Conservation (phyloP, 2,797 vertebrate genomes). For the Myripristis jacobus region DNA sequence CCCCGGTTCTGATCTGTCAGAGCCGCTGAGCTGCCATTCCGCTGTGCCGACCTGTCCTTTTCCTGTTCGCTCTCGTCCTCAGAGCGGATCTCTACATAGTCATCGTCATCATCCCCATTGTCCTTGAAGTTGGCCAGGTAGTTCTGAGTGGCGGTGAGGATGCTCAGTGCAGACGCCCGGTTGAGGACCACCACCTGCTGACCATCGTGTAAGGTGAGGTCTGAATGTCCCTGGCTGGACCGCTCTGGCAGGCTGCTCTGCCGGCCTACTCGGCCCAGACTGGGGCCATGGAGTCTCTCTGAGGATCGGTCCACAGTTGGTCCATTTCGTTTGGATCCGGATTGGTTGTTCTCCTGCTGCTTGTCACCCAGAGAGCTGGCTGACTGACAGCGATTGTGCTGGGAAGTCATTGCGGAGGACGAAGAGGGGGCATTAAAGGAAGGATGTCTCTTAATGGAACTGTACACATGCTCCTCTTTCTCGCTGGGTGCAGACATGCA, state of each 20-base stretch:
- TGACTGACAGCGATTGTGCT: constrained; percentile 85
- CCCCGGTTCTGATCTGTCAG: constrained; percentile 50
- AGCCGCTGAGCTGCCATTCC: constrained; percentile 12
- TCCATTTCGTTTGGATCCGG: constrained; percentile 64
- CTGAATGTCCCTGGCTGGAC: constrained; percentile 80
- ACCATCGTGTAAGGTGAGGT: constrained; percentile 92
- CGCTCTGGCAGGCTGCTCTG: constrained; percentile 85
- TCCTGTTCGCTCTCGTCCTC: constrained; percentile 89
- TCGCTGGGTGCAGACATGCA: constrained; percentile 87
- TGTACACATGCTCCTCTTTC: constrained; percentile 89
- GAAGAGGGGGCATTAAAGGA: constrained; percentile 69
- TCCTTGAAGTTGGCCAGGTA: constrained; percentile 98
- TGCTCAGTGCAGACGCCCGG: constrained; percentile 84
- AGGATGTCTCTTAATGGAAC: constrained; percentile 88
- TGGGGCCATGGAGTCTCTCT: constrained; percentile 56
- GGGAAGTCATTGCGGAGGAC: constrained; percentile 75
- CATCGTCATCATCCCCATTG: constrained; percentile 91
- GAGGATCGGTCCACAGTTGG: constrained; percentile 35
- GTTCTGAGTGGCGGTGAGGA: constrained; percentile 91
- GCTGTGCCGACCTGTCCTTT: constrained; percentile 32
- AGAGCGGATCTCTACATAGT: constrained; percentile 98
- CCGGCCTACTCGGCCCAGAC: constrained; percentile 70
- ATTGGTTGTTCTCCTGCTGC: constrained; percentile 69
- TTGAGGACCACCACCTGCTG: constrained; percentile 92
- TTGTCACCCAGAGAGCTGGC: constrained; percentile 82